phyloP scores from a whole-genome alignment of 2,888 invertebrate species.

The Lycia hirtaria region DNA sequence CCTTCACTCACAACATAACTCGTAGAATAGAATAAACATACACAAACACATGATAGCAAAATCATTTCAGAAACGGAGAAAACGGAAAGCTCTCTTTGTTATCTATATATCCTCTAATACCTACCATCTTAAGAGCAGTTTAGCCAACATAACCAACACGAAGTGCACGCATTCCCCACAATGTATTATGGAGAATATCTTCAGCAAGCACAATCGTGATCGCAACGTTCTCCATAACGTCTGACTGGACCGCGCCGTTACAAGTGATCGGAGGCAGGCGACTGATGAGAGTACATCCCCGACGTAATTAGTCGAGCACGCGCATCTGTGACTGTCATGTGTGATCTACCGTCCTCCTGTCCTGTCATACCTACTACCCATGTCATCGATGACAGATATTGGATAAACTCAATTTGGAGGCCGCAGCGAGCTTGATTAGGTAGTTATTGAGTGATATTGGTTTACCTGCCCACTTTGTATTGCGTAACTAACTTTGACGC shows the following conservation, averaged over 20 bases:
- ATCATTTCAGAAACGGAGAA: no score
- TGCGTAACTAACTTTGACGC: slow-evolving; percentile 20
- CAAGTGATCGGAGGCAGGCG: slow-evolving; percentile 33
- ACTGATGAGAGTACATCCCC: slow-evolving; percentile 32
- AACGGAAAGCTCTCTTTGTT: no score
- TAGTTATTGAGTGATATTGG: slow-evolving; percentile 25
- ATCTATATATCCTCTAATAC: no score
- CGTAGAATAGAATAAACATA: no score
- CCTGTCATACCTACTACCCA: slow-evolving; percentile 19
- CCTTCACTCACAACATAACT: no score
- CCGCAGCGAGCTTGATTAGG: slow-evolving; percentile 20
- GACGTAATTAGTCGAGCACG: slow-evolving; percentile 33
- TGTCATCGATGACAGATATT: slow-evolving; percentile 26
- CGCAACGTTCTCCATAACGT: slow-evolving; percentile 34
- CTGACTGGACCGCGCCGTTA: slow-evolving; percentile 31
- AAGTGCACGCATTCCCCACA: no score
- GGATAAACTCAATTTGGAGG: slow-evolving; percentile 29
- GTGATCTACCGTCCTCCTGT: slow-evolving; percentile 6
- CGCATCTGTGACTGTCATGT: slow-evolving; percentile 34
- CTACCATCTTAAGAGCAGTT: no score
- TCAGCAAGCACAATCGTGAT: slow-evolving; percentile 21
- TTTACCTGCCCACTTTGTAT: slow-evolving; percentile 20
- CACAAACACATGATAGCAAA: no score
- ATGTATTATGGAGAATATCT: no score
- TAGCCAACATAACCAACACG: no score